phyloP scores from a whole-genome alignment of 2,113 vertebrate genomes.

The Toxostoma redivivum region DNA sequence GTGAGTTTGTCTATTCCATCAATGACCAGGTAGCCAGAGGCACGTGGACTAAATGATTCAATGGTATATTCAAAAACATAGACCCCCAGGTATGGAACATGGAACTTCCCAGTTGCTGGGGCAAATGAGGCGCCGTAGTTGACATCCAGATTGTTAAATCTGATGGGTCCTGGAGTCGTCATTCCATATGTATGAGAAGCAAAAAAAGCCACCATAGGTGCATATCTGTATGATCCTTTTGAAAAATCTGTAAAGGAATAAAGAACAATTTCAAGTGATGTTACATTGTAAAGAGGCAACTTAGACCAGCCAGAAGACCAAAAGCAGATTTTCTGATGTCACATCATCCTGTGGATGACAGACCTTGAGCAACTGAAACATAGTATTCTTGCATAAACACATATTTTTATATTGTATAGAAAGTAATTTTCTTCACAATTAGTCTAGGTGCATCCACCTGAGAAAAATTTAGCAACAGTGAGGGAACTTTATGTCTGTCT shows the following conservation, averaged over 20 bases:
- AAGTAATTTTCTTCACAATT: constrained; percentile 41
- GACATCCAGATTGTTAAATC: constrained; percentile 79
- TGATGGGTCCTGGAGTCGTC: constrained; percentile 75
- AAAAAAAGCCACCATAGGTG: constrained; percentile 82
- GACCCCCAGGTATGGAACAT: constrained; percentile 77
- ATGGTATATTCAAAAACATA: constrained; percentile 81
- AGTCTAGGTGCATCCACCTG: background rate
- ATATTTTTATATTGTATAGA: background rate
- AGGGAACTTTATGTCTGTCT: background rate
- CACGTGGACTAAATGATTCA: constrained; percentile 70
- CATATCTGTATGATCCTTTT: constrained; percentile 80
- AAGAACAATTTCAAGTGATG: background rate
- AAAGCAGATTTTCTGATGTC: background rate
- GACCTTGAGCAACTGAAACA: background rate
- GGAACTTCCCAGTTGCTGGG: constrained; percentile 76
- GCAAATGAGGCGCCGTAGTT: constrained; percentile 79
- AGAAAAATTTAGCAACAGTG: constrained; percentile 9
- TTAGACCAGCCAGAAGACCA: background rate
- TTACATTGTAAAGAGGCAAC: background rate
- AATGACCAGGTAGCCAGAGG: constrained; percentile 78
- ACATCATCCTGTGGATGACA: background rate
- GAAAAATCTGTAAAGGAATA: constrained; percentile 75
- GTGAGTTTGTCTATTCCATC: constrained; percentile 78
- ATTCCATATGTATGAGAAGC: constrained; percentile 77
- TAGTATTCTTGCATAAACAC: background rate